Evolutionary conservation across 1,140 invertebrate species (phyloP).

Genomic region (Nixonia krombeini): DNA sequence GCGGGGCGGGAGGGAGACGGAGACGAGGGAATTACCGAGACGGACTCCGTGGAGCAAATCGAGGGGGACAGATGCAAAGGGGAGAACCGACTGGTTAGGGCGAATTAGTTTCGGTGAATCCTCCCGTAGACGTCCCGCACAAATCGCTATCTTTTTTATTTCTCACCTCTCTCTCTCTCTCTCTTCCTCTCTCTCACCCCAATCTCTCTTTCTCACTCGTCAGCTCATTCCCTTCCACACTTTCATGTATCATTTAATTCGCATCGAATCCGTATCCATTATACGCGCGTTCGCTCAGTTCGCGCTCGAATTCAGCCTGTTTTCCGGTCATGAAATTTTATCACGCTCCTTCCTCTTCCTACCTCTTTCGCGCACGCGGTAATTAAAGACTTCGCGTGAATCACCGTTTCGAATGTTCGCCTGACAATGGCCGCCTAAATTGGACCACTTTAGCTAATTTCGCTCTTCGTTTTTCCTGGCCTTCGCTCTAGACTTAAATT

Average conservation of each 20-base stretch:
- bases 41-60: background rate
- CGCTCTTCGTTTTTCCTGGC: too few relatives aligned
- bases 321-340: constrained; percentile 21
- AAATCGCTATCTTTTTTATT: background rate
- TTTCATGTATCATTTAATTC: constrained; percentile 39
- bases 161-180: background rate
- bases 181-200: constrained; percentile 4
- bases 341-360: constrained; percentile 16
- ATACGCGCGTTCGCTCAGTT: constrained; percentile 9
- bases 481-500: too few relatives aligned
- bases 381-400: constrained; percentile 27
- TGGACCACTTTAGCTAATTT: too few relatives aligned
- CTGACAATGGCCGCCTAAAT: too few relatives aligned
- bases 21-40: constrained; percentile 19
- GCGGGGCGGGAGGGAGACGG: constrained; percentile 19
- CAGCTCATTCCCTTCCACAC: constrained; percentile 4
- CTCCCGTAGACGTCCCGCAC: constrained; percentile 3
- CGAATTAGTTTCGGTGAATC: constrained; percentile 48
- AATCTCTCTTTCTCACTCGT: background rate
- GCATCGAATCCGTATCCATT: constrained; percentile 35
- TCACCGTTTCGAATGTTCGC: too few relatives aligned
- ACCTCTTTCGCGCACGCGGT: constrained; percentile 12
- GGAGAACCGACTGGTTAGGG: constrained; percentile 31
- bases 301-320: constrained; percentile 5
- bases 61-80: background rate